These are phyloP conservation scores for Tethea ocularis DNA, from an alignment of 2,888 invertebrate species.

Conservation along the genomic window DNA sequence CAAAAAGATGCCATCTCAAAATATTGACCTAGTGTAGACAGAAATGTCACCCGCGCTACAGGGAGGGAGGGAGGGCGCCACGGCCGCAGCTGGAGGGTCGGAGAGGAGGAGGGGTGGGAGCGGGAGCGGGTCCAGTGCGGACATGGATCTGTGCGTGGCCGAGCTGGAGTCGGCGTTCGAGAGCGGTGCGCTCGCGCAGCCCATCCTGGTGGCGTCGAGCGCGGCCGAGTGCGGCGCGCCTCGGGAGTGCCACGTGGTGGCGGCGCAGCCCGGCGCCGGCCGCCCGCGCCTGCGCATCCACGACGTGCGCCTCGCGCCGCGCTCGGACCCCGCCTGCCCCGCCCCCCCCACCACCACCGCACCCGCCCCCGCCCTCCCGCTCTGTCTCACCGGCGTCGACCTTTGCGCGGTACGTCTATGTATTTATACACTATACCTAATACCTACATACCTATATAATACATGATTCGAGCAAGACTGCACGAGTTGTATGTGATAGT, in stretches of 20 bases:
- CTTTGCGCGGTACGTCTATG: slow-evolving; percentile 51
- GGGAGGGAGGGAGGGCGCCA: too few species aligned
- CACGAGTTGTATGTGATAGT: too few species aligned
- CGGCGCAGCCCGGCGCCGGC: slow-evolving; percentile 30
- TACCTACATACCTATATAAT: too few species aligned
- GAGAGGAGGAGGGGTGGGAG: too few species aligned
- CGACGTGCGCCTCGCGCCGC: slow-evolving; percentile 22
- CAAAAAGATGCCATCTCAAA: too few species aligned
- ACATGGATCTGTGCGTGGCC: slow-evolving; percentile 55
- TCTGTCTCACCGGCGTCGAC: slow-evolving; percentile 55
- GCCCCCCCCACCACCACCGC: slow-evolving; percentile 36
- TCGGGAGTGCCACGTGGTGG: slow-evolving; percentile 49
- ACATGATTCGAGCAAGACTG: too few species aligned
- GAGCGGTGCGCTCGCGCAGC: slow-evolving; percentile 44
- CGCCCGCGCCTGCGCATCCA: slow-evolving; percentile 36
- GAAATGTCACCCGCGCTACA: too few species aligned
- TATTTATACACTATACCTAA: neutral
- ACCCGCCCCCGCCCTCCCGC: slow-evolving; percentile 35
- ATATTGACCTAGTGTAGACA: too few species aligned
- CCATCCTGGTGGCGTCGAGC: slow-evolving; percentile 57
- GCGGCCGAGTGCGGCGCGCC: slow-evolving; percentile 44
- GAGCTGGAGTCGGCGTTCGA: slow-evolving; percentile 61
- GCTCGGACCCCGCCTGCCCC: slow-evolving; percentile 23
- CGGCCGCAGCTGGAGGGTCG: too few species aligned
- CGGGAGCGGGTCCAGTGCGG: slow-evolving; percentile 15